These are phyloP conservation scores for Apamea epomidion DNA, from an alignment of 2,888 invertebrate species.

Conservation along the genomic window DNA sequence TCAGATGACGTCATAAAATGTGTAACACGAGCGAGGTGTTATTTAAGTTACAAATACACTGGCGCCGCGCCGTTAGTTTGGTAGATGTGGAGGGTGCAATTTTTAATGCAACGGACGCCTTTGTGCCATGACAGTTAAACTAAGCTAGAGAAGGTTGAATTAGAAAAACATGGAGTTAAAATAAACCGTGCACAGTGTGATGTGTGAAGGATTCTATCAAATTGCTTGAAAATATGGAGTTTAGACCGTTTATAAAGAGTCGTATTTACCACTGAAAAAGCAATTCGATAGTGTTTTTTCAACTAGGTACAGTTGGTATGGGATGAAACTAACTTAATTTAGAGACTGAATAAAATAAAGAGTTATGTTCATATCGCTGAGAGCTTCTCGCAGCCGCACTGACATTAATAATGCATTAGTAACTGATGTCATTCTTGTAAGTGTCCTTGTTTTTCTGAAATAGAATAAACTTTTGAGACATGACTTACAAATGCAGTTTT, in stretches of 20 bases:
- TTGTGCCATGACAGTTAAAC: conserved; percentile 22
- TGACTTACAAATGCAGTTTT: not conserved
- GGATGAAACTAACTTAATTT: conserved; percentile 4
- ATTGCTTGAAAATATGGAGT: not conserved
- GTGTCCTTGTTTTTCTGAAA: not conserved
- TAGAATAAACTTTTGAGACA: not conserved
- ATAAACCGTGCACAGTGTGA: not conserved
- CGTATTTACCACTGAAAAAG: not conserved
- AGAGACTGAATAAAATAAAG: conserved; percentile 10
- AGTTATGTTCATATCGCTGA: conserved; percentile 22
- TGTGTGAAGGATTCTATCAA: not conserved
- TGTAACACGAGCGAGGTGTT: conserved; percentile 47
- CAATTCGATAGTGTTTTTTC: not conserved
- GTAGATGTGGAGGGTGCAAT: conserved; percentile 14
- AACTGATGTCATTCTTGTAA: not conserved
- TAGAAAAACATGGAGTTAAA: not conserved
- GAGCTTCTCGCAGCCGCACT: not conserved
- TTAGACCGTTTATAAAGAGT: not conserved
- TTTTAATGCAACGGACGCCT: conserved; percentile 12
- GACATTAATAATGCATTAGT: conserved; percentile 25
- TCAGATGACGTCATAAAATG: conserved; percentile 68
- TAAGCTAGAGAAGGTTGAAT: conserved; percentile 4
- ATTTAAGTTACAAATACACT: conserved; percentile 46
- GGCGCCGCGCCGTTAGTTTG: not conserved
- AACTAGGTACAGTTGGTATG: not conserved